Base-by-base conservation (phyloP, 2,888 invertebrate species). In the Agrotis clavis region DNA sequence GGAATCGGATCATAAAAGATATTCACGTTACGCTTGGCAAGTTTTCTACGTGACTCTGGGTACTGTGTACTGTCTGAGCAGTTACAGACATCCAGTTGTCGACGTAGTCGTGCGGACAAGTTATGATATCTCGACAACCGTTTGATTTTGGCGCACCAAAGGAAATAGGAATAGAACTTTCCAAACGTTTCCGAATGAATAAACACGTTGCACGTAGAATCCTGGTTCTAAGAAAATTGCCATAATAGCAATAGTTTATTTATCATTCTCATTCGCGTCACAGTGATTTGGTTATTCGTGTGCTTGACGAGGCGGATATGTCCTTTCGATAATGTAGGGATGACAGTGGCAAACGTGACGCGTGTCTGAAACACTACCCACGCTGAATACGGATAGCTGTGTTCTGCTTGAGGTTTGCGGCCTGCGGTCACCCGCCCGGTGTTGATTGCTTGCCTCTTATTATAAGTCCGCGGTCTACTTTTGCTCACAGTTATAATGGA, bases 381-480 rank as follows among this genome's bases (percentile, higher is more conserved):
- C 68, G 78, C 71, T 86, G 86, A 87, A 89, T 89, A 89, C 87
- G 84, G 86, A 88, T 84, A 87, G 82, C 61, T 83, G 79, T 83
- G 76, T 79, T 85, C 64, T 61, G 75, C 71, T 74, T 85, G 89
- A 87, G 92, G 90, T 85, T 86, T 90, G 92, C 77, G 90, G 92
- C 81, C 84, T 90, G 92, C 82, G 60, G 57, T 57, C 57, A 25
- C 2, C 53, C 21, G 50, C 6, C 53, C 84, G 80, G 87, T 89
- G 87, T 90, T 87, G 87, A 88, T 89, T 88, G 85, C 83, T 80
- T 63, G 66, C 83, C 85, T 83, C 83, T 79, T 84, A 69, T 67
- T 67, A 56, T 69, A 65, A 65, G 50, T 64, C 65, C n/a, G 68
- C 56, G 74, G 71, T 71, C 60, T 71, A 69, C 60, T 71, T 75